phyloP scores from a whole-genome alignment of 2,797 vertebrate species.

The Platyrinchus mystaceus region DNA sequence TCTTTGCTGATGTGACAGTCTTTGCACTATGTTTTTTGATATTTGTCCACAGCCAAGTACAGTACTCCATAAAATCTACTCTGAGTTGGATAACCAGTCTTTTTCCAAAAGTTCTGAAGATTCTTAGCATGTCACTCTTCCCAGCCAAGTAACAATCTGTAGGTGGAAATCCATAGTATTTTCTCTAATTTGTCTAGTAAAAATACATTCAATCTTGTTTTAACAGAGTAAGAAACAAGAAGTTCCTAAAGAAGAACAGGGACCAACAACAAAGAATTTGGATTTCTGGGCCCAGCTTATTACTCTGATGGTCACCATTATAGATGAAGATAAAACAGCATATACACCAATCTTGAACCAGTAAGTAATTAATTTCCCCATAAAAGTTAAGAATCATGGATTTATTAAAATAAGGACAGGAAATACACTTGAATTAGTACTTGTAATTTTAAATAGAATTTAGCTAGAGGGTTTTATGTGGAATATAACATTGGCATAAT shows the following conservation, averaged over 20 bases:
- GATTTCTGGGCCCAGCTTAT: slow-evolving; percentile 99
- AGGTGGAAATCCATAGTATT: not conserved
- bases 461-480: not conserved
- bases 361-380: slow-evolving; percentile 77
- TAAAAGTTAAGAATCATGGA: not conserved
- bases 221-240: slow-evolving; percentile 91
- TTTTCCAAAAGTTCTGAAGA: not conserved
- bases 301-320: slow-evolving; percentile 96
- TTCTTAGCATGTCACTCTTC: not conserved
- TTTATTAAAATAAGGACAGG: not conserved
- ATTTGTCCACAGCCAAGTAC: not conserved
- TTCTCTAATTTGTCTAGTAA: not conserved
- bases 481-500: not conserved
- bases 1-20: not conserved
- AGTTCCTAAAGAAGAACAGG: slow-evolving; percentile 91
- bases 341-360: slow-evolving; percentile 96
- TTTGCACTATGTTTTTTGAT: not conserved
- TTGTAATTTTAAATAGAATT: not conserved
- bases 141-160: not conserved
- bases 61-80: not conserved
- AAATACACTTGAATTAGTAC: not conserved
- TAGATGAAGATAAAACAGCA: slow-evolving; percentile 94
- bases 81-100: not conserved
- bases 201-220: not conserved
- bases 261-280: slow-evolving; percentile 94